Evolutionary conservation across 2,888 invertebrate species (phyloP), one percentile per base, ranked within the genome.

Genomic region (Rotaria macrura): DNA sequence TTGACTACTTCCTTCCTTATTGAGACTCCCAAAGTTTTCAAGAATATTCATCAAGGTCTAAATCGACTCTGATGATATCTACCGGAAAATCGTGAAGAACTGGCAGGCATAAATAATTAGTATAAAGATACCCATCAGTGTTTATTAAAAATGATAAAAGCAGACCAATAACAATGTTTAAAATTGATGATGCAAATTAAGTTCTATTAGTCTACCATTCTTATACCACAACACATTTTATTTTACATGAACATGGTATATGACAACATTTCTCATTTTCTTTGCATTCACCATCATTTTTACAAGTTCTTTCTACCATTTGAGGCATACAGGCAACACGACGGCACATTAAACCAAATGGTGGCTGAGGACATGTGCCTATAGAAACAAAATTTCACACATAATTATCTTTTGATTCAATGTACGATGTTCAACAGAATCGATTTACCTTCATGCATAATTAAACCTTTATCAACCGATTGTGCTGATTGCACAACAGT

Each of bases 231-330:
- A 74, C 38, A 43, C 74, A 74, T 74, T 43, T 74, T 40, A 74
- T 74, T 40, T 43, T 74, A 17, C 74, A 74, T 2, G 74, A 74
- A 25, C 74, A 74, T 40, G 74, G 74, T 74, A 74, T n/a, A 74
- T 74, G 74, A 74, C 74, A 74, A 43, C 74, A 74, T 74, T 74
- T 74, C 40, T 74, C 74, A 74, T 74, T 74, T 74, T 74, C 74
- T 74, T 74, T 74, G 74, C 74, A 74, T 20, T 1, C 25, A 74
- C 74, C 74, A 74, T 74, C 74, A 74, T 74, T 74, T 74, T 23
- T 38, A 74, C 74, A 74, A 74, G 74, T 74, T 74, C 74, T 74
- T 74, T 74, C 74, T 74, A 74, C 4, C 74, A 74, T 74, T 74
- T 74, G 40, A 74, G 74, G 38, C 40, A 43, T 40, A 40, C 74